phyloP scores from a whole-genome alignment of 2,113 vertebrate genomes.

The Heteronetta atricapilla region DNA sequence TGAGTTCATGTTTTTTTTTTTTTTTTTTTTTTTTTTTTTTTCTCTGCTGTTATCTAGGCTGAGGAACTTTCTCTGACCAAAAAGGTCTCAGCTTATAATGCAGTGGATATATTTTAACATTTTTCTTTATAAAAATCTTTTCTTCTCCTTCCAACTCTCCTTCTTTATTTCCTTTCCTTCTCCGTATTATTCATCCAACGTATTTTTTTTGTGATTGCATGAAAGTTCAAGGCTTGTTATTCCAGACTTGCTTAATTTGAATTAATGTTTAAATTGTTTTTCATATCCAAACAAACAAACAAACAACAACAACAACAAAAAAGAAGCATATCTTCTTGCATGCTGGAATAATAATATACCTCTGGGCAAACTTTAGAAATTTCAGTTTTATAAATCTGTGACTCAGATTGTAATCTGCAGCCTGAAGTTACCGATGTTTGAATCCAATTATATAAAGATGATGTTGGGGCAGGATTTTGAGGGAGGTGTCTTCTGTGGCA shows the following conservation, averaged over 20 bases:
- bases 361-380: not conserved
- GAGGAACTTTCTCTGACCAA: not conserved
- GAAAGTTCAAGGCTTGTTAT: not conserved
- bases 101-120: not conserved
- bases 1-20: not conserved
- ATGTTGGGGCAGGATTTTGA: not conserved
- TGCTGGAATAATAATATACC: not conserved
- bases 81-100: not conserved
- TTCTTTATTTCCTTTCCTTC: too few species aligned
- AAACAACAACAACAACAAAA: too few species aligned
- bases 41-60: not conserved
- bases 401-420: not conserved
- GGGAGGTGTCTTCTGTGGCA: not conserved
- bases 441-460: not conserved
- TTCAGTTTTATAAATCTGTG: not conserved
- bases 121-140: not conserved
- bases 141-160: not conserved
- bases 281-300: not conserved
- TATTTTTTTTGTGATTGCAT: not conserved
- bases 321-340: not conserved
- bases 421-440: not conserved
- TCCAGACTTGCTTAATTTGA: not conserved
- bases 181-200: too few species aligned
- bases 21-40: constrained; percentile 24
- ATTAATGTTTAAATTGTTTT: not conserved